Base-by-base conservation (phyloP, 2,888 invertebrate species). In the Crepidodera aurea region DNA sequence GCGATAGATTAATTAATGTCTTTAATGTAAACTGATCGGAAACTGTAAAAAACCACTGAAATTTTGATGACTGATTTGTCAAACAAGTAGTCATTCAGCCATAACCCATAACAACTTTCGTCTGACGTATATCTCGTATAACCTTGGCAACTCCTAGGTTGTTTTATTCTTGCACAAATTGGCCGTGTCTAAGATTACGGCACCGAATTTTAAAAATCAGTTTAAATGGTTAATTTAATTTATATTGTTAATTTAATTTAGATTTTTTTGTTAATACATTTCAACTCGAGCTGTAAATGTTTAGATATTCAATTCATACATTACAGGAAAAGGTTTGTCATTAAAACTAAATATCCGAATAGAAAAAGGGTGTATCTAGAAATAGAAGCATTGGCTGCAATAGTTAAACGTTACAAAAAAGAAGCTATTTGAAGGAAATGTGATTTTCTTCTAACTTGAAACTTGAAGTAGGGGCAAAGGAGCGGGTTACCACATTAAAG, bases 31-130 rank as follows among this genome's bases (percentile, higher is more conserved):
- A 37, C 48, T 39, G 39, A 51, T 44, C 16, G 53, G 46, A 46
- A 59, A 50, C 29, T 63, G 65, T 50, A 54, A 58, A 25, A 53
- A 44, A 53, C 62, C 65, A 72, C 72, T 69, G 59, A 66, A 72
- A 72, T 72, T 72, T 71, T 64, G 68, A 61, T 56, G 51, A 65
- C 62, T 62, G 62, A 65, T 44, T 55, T 60, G 64, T 62, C 62
- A 65, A 62, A 56, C 48, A 60, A 60, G 32, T 58, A 57, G 48
- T 61, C 61, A 62, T 39, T 56, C 62, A 65, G 62, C 59, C 64
- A 66, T 64, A 61, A 62, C 66, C 42, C 54, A 42, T 42, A 54
- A 54, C 54, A 42, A 54, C 54, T 54, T 54, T 54, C 42, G 42
- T 54, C 42, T 42, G 54, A 44, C 54, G 42, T 54, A 42, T n/a